Evolutionary conservation across 1,140 invertebrate species (phyloP).

Genomic region (Heliconius eleuchia): DNA sequence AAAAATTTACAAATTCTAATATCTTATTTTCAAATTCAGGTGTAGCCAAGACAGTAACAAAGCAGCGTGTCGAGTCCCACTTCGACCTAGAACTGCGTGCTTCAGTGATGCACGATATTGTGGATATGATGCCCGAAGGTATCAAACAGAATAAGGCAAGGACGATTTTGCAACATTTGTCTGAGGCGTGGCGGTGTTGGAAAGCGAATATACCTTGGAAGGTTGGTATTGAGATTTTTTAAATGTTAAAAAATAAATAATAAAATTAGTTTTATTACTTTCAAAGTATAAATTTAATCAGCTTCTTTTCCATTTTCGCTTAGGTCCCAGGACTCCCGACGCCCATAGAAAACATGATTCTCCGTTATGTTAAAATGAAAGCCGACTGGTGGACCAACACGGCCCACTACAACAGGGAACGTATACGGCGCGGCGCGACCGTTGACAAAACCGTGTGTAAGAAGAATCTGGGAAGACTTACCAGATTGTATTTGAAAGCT

Average conservation of each 20-base stretch:
- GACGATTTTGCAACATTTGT: slow-evolving; percentile 99
- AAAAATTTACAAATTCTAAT: neutral
- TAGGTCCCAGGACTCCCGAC: slow-evolving; percentile 97
- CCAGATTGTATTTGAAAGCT: slow-evolving; percentile 97
- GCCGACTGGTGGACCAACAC: slow-evolving; percentile 99
- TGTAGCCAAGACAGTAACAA: slow-evolving; percentile 99
- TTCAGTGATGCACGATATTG: slow-evolving; percentile 99
- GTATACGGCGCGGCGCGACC: slow-evolving; percentile 95
- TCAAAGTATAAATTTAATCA: neutral
- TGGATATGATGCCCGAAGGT: slow-evolving; percentile 99
- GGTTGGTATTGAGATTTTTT: slow-evolving; percentile 68
- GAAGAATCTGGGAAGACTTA: slow-evolving; percentile 98
- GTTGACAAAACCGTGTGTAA: slow-evolving; percentile 99
- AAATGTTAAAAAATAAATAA: no score
- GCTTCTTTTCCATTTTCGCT: neutral
- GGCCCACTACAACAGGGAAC: slow-evolving; percentile 99
- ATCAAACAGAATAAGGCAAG: slow-evolving; percentile 99
- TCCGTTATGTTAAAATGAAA: slow-evolving; percentile 99
- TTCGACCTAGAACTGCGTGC: slow-evolving; percentile 99
- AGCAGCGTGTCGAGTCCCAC: slow-evolving; percentile 99
- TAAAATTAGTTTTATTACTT: no score
- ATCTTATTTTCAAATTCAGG: slow-evolving; percentile 53
- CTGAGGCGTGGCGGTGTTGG: slow-evolving; percentile 99
- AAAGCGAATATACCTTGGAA: slow-evolving; percentile 99
- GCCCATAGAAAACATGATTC: slow-evolving; percentile 99